Conservation (phyloP, 2,113 vertebrate species). For the Mirounga angustirostris region DNA sequence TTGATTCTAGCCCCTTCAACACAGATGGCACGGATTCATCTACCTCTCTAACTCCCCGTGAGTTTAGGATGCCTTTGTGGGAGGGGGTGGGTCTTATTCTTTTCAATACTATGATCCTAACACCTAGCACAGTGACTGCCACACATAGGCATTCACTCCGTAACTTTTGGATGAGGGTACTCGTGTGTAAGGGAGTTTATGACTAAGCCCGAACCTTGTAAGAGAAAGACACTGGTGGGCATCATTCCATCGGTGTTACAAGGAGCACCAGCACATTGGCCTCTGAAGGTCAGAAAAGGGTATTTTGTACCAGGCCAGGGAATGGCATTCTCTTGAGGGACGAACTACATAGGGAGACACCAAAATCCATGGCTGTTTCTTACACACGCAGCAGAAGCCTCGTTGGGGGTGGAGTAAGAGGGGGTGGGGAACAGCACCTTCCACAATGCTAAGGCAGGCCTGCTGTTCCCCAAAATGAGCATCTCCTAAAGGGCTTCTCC, state of each 20-base stretch:
- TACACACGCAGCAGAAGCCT: background rate
- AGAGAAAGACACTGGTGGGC: background rate
- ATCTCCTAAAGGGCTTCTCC: background rate
- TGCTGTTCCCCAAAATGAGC: background rate
- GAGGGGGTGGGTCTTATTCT: background rate
- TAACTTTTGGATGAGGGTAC: background rate
- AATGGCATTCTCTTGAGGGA: background rate
- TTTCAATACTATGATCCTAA: background rate
- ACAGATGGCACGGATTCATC: background rate
- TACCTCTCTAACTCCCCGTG: background rate
- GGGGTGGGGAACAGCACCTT: background rate
- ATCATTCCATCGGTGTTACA: background rate
- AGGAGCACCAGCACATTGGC: background rate
- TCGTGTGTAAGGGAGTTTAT: background rate
- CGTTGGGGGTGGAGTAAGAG: no score
- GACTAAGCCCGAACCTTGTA: background rate
- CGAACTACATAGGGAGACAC: background rate
- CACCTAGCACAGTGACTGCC: background rate
- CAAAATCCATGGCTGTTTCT: background rate
- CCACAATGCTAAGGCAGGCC: background rate
- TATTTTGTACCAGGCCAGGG: background rate
- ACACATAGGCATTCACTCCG: background rate
- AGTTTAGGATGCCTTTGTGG: background rate
- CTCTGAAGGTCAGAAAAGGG: background rate
- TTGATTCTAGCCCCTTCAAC: background rate